A percentile compares a stretch with the other conserved stretches of the same genome.
phyloP scores from a whole-genome alignment of 2,113 vertebrate genomes.

The Machaerirhynchus nigripectus region DNA sequence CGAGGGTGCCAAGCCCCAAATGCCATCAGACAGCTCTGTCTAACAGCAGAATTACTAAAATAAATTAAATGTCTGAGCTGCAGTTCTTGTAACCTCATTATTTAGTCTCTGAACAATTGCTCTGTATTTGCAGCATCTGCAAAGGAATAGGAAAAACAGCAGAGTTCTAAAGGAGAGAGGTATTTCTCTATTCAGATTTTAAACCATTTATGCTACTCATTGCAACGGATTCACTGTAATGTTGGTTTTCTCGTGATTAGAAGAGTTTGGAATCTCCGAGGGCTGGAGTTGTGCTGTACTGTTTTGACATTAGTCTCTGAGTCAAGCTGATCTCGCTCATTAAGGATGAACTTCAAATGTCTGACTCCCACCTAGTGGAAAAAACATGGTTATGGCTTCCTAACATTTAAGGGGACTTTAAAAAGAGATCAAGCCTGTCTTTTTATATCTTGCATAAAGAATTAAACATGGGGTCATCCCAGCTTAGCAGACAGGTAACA shows the following conservation, averaged over 20 bases:
- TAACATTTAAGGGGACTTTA: not conserved
- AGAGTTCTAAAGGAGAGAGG: not conserved
- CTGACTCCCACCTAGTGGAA: conserved; percentile 4
- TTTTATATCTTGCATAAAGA: not conserved
- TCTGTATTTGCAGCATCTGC: not conserved
- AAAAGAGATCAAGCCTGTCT: not conserved
- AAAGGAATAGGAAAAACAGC: not conserved
- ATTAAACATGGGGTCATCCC: not conserved
- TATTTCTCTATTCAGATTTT: not conserved
- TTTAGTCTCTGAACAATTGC: not conserved
- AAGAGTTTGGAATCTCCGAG: not conserved
- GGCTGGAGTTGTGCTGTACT: not conserved
- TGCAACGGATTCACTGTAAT: not conserved
- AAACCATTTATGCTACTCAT: not conserved
- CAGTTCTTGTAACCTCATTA: not conserved
- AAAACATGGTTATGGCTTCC: not conserved
- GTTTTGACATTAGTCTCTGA: not conserved
- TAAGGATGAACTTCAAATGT: not conserved
- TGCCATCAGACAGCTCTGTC: not conserved
- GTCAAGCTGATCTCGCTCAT: not conserved
- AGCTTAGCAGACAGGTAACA: not conserved
- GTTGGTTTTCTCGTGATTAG: not conserved
- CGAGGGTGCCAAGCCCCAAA: not conserved
- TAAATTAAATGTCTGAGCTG: not conserved
- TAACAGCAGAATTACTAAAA: not conserved